Percentiles rank a stretch among this genome's conserved stretches.
Conservation (phyloP, 1,140 invertebrate species). For the Gryon sp. region DNA sequence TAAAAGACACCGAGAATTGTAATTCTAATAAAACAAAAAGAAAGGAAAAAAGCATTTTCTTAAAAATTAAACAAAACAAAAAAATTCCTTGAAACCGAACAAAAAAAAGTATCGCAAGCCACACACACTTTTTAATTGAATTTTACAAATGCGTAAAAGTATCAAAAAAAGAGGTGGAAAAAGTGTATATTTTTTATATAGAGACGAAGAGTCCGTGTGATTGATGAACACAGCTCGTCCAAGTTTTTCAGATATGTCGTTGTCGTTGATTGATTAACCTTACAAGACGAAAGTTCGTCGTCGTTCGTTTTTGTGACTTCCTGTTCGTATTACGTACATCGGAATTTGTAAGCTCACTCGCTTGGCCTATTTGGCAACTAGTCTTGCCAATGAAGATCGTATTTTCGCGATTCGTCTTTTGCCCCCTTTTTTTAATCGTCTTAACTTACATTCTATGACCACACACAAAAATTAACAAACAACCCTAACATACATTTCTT, state of each 20-base stretch:
- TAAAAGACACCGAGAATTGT: conserved; percentile 35
- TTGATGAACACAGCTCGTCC: conserved; percentile 66
- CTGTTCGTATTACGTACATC: conserved; percentile 62
- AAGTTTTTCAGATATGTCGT: conserved; percentile 65
- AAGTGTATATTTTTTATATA: conserved; percentile 66
- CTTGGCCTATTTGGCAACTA: conserved; percentile 63
- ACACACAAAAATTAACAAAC: background rate
- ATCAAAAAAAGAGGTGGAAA: conserved; percentile 61
- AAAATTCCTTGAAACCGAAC: conserved; percentile 39
- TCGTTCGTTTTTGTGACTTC: conserved; percentile 64
- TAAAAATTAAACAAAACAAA: conserved; percentile 4
- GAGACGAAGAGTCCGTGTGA: conserved; percentile 61
- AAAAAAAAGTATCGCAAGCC: conserved; percentile 55
- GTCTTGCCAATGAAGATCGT: conserved; percentile 56
- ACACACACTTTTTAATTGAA: conserved; percentile 64
- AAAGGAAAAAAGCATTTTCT: background rate
- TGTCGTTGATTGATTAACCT: conserved; percentile 65
- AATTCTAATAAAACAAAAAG: conserved; percentile 34
- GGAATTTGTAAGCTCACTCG: conserved; percentile 60
- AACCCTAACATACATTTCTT: no score
- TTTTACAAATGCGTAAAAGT: conserved; percentile 62
- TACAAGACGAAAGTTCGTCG: conserved; percentile 65
- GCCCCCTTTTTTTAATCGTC: background rate
- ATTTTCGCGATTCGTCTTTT: conserved; percentile 38
- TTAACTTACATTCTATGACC: no score